Evolutionary conservation across 2,797 vertebrate genomes (phyloP).

Genomic region (Pipistrellus pygmaeus): DNA sequence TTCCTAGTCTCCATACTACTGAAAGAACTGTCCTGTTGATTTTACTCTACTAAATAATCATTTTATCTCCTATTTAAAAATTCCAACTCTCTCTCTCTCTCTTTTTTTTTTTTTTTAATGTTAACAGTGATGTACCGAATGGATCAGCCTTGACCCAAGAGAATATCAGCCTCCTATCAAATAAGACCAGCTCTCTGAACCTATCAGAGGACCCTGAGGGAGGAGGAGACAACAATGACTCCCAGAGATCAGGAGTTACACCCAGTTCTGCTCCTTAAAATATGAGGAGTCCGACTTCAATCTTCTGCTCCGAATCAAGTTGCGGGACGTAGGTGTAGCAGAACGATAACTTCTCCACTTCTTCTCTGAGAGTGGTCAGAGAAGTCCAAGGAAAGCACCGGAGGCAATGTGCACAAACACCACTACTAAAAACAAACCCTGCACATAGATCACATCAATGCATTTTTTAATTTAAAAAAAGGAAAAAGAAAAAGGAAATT

Average conservation of each 20-base stretch:
- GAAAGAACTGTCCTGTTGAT: neutral
- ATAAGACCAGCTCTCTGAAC: slow-evolving; percentile 93
- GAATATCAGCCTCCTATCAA: slow-evolving; percentile 93
- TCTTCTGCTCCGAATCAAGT: slow-evolving; percentile 72
- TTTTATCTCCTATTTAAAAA: neutral
- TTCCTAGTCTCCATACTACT: neutral
- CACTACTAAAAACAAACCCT: slow-evolving; percentile 90
- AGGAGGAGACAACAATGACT: slow-evolving; percentile 91
- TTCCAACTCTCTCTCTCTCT: neutral
- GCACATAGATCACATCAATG: slow-evolving; percentile 92
- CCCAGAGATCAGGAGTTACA: slow-evolving; percentile 93
- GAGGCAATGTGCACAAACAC: slow-evolving; percentile 91
- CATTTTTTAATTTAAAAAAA: slow-evolving; percentile 93
- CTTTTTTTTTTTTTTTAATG: neutral
- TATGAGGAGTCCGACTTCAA: slow-evolving; percentile 35
- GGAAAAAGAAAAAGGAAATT: slow-evolving; percentile 98
- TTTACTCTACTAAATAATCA: slow-evolving; percentile 50
- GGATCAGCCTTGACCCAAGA: slow-evolving; percentile 94
- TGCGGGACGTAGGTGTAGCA: slow-evolving; percentile 57
- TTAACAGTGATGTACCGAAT: slow-evolving; percentile 94
- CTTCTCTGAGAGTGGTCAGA: slow-evolving; percentile 76
- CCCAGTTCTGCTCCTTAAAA: slow-evolving; percentile 87
- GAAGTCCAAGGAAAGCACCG: slow-evolving; percentile 84
- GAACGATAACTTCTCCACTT: slow-evolving; percentile 74
- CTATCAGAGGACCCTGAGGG: slow-evolving; percentile 92